Conservation (phyloP, 1,140 invertebrate species). For the Leptinotarsa lineolata region DNA sequence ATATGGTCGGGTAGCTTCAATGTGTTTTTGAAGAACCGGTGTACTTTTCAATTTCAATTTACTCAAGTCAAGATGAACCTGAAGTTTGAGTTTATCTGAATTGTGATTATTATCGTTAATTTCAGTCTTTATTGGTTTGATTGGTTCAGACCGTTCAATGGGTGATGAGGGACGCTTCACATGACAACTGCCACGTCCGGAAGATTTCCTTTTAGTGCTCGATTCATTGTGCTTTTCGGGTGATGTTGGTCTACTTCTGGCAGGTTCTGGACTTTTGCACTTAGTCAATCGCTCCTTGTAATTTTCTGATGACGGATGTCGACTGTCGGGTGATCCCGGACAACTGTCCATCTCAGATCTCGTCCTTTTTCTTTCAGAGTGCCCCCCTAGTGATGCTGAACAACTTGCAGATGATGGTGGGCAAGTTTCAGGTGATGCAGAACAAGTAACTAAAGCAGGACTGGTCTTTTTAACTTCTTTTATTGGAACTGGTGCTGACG, state of each 20-base stretch:
- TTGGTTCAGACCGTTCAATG: not conserved
- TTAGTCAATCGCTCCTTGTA: not conserved
- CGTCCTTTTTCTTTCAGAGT: not conserved
- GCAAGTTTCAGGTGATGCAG: constrained; percentile 11
- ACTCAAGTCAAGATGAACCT: constrained; percentile 47
- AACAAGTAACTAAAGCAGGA: constrained; percentile 11
- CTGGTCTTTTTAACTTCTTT: constrained; percentile 25
- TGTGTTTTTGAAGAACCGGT: constrained; percentile 32
- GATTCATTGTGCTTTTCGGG: not conserved
- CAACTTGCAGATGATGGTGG: not conserved
- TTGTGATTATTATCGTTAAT: constrained; percentile 15
- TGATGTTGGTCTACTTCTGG: not conserved
- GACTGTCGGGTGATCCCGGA: not conserved
- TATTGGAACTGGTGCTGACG: constrained; percentile 44
- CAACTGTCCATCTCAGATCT: not conserved
- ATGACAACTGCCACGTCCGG: not conserved
- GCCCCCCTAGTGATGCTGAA: too few species aligned
- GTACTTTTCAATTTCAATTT: constrained; percentile 40
- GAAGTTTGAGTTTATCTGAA: constrained; percentile 14
- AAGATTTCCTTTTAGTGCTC: not conserved
- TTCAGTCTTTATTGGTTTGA: constrained; percentile 8
- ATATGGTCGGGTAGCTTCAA: constrained; percentile 30
- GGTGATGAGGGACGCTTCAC: constrained; percentile 22
- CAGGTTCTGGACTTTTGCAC: not conserved
- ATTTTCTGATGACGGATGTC: not conserved